Conservation (phyloP, 2,113 vertebrate genomes). For the Scortum barcoo region DNA sequence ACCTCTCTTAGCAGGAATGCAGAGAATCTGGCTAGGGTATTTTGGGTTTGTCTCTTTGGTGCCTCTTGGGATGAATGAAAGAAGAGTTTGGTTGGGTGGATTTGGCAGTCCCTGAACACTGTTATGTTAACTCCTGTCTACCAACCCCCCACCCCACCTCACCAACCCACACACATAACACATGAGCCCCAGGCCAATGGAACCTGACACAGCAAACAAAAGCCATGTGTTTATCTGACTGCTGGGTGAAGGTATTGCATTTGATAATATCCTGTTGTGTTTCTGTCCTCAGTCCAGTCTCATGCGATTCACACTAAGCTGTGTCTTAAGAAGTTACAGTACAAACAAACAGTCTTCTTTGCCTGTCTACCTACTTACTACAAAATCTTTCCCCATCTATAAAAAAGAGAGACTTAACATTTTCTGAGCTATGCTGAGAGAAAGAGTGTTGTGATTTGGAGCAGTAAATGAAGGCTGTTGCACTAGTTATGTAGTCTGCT, state of each 20-base stretch:
- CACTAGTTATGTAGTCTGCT: background rate
- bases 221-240: constrained; percentile 22
- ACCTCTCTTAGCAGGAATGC: constrained; percentile 53
- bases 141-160: too few species aligned
- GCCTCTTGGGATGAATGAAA: constrained; percentile 42
- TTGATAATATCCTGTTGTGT: constrained; percentile 6
- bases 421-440: background rate
- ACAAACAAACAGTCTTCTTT: constrained; percentile 11
- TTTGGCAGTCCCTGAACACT: constrained; percentile 10
- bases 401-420: background rate
- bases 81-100: constrained; percentile 37
- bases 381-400: background rate
- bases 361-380: too few species aligned
- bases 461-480: background rate
- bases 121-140: too few species aligned
- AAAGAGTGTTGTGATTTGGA: background rate
- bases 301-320: background rate
- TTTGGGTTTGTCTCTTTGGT: constrained; percentile 58
- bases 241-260: background rate
- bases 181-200: background rate
- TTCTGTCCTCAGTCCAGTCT: constrained; percentile 7
- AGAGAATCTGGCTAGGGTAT: constrained; percentile 62
- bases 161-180: background rate
- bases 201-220: constrained; percentile 36
- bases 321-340: constrained; percentile 6